phyloP scores from a whole-genome alignment of 2,888 invertebrate genomes.

The Acrobasis consociella region DNA sequence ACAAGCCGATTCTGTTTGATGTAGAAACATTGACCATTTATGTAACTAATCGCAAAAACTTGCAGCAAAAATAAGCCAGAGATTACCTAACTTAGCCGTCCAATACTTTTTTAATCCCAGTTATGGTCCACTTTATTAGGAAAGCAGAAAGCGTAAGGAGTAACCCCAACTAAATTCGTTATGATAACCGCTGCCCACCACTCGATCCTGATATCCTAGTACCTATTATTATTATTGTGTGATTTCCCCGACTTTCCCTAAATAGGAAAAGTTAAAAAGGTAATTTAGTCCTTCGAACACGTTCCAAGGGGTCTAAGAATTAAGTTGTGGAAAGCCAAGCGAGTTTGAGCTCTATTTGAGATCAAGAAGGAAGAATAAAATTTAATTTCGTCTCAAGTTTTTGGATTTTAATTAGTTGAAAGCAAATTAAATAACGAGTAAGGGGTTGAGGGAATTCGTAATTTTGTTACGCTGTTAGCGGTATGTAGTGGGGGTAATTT shows the following conservation, averaged over 20 bases:
- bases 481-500: constrained; percentile 23
- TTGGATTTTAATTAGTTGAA: constrained; percentile 81
- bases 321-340: constrained; percentile 10
- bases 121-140: constrained; percentile 8
- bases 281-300: constrained; percentile 75
- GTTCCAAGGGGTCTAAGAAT: constrained; percentile 41
- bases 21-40: too few species aligned
- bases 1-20: too few species aligned
- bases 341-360: constrained; percentile 26
- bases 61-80: not conserved
- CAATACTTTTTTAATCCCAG: not conserved
- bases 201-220: constrained; percentile 65
- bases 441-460: constrained; percentile 38
- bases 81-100: not conserved
- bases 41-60: not conserved
- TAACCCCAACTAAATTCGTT: constrained; percentile 42
- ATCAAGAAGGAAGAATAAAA: constrained; percentile 58
- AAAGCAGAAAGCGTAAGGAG: constrained; percentile 18
- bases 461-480: constrained; percentile 15
- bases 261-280: constrained; percentile 83
- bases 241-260: constrained; percentile 72
- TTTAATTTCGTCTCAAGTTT: constrained; percentile 78
- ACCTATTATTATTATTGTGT: constrained; percentile 76
- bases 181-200: constrained; percentile 55
- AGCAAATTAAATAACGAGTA: constrained; percentile 75